Percentiles rank a stretch among this genome's conserved stretches.
These are phyloP conservation scores for Helleia helle DNA, from an alignment of 2,888 invertebrate genomes.

Conservation along the genomic window DNA sequence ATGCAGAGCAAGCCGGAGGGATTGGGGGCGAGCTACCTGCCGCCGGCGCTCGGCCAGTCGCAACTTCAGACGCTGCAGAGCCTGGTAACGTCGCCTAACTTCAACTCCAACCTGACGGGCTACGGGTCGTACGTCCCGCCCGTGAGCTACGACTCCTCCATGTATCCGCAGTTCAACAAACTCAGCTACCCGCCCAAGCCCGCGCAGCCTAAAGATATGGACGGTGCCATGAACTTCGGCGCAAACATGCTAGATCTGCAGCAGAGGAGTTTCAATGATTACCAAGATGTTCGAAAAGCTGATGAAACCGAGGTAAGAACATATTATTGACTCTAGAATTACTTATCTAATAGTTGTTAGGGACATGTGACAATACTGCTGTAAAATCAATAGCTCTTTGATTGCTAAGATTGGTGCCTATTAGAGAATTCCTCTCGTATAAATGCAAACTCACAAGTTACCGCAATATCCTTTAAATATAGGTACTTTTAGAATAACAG, in stretches of 20 bases:
- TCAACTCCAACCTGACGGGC: slow-evolving; percentile 47
- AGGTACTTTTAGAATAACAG: too few species aligned
- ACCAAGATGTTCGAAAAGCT: slow-evolving; percentile 30
- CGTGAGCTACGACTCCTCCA: slow-evolving; percentile 49
- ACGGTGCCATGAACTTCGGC: slow-evolving; percentile 34
- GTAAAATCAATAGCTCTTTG: too few species aligned
- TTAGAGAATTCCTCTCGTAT: too few species aligned
- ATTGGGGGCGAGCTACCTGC: slow-evolving; percentile 32
- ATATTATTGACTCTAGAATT: too few species aligned
- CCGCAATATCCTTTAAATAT: too few species aligned
- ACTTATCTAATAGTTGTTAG: too few species aligned
- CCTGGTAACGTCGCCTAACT: slow-evolving; percentile 44
- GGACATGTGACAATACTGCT: too few species aligned
- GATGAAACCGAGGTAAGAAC: slow-evolving; percentile 37
- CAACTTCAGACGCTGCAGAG: slow-evolving; percentile 45
- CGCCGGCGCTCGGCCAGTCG: slow-evolving; percentile 44
- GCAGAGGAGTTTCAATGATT: slow-evolving; percentile 38
- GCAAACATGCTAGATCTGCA: slow-evolving; percentile 36
- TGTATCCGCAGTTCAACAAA: slow-evolving; percentile 61
- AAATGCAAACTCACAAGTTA: too few species aligned
- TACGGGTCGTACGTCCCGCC: slow-evolving; percentile 40
- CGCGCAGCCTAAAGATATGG: slow-evolving; percentile 33
- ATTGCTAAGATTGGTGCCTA: too few species aligned
- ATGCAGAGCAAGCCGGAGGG: slow-evolving; percentile 34
- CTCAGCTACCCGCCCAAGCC: slow-evolving; percentile 40